phyloP scores from a whole-genome alignment of 2,888 invertebrate species.

The Mythimna lalbum region DNA sequence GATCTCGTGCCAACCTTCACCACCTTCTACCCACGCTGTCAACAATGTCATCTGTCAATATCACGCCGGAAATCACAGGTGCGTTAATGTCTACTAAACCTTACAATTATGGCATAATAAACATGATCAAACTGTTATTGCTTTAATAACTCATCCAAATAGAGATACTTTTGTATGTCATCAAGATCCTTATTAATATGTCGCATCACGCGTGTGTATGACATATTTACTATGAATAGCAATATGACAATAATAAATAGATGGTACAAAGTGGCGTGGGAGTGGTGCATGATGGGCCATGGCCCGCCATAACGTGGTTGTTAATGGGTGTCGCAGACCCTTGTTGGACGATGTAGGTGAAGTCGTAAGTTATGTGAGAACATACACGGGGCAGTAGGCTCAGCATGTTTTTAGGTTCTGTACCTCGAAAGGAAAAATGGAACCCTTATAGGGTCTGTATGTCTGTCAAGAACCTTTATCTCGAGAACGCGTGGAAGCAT shows the following conservation, averaged over 20 bases:
- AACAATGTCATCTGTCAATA: too few species aligned
- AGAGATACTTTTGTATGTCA: not conserved
- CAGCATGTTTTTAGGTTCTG: too few species aligned
- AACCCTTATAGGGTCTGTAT: too few species aligned
- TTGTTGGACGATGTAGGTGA: constrained; percentile 12
- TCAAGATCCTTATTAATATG: constrained; percentile 27
- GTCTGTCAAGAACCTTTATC: too few species aligned
- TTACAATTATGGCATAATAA: not conserved
- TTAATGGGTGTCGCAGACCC: constrained; percentile 39
- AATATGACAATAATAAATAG: constrained; percentile 2
- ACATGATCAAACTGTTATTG: constrained; percentile 2
- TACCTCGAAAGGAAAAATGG: too few species aligned
- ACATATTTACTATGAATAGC: constrained; percentile 8
- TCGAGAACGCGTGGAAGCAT: too few species aligned
- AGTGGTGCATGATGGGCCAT: constrained; percentile 25
- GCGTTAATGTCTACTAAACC: not conserved
- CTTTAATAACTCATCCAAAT: constrained; percentile 5
- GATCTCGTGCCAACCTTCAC: too few species aligned
- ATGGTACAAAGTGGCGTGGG: constrained; percentile 14
- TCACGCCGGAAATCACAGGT: not conserved
- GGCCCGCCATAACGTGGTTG: constrained; percentile 31
- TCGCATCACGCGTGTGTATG: constrained; percentile 33
- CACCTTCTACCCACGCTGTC: too few species aligned
- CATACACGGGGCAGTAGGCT: not conserved
- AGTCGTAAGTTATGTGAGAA: constrained; percentile 14